Evolutionary conservation across 2,888 invertebrate genomes (phyloP), one percentile per base, ranked within the genome.

Genomic region (Ormyrus labotus): DNA sequence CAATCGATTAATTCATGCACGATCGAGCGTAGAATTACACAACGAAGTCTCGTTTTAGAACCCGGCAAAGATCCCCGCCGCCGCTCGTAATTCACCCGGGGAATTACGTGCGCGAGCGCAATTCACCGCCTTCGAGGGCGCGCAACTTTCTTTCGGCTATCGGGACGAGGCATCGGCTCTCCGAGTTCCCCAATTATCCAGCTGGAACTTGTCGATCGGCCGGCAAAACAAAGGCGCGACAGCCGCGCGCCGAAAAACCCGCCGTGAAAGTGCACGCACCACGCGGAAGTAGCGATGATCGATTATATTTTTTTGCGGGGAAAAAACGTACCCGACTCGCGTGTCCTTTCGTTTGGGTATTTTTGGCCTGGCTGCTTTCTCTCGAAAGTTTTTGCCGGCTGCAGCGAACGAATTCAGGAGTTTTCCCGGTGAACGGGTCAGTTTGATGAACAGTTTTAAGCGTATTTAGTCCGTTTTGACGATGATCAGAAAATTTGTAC

Each of bases 51-150:
- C 34, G 34, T 34, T 34, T 34, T 34, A 34, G 34, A 3, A 3
- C 34, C 34, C 34, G 34, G 34, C 34, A 34, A 34, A 34, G 34
- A 19, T 34, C 34, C 34, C 34, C 3, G 34, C 3, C 34, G 57
- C 57, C 3, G 57, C 57, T 57, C 34, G 34, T 9, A 81, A 82
- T 82, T 78, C 74, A 53, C 75, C 34, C 57, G 61, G 78, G 50
- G 55, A 61, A 64, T 63, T 69, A 45, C 75, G 58, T 75, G 53
- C 55, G 5, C 53, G 6, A 7, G 55, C 10, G 51, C 61, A 55
- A 55, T 63, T 48, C 9, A 6, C 11, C 7, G 6, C 45, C 11
- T 9, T 19, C n/a, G 19, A 58, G n/a, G 13, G 6, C 11, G n/a
- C 13, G 11, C 9, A 58, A 11, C 57, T 11, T 58, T 58, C 57